Conservation (phyloP, 1,140 invertebrate genomes). For the Eciton burchellii region DNA sequence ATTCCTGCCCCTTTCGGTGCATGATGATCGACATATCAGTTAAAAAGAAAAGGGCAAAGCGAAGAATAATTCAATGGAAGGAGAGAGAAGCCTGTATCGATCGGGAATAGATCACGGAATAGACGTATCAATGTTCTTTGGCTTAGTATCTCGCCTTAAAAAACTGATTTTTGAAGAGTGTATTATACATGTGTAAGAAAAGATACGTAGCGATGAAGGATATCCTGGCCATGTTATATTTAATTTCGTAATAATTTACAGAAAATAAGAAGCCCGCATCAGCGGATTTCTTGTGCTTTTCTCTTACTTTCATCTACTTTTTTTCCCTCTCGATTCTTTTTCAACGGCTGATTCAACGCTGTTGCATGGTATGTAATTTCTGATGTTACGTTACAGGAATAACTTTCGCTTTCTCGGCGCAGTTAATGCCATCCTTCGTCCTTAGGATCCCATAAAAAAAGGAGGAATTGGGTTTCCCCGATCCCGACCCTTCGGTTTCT, state of each 20-base stretch:
- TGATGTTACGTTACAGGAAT: conserved; percentile 57
- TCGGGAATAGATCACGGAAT: conserved; percentile 19
- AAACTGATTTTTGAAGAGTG: not conserved
- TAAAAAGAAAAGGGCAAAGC: conserved; percentile 17
- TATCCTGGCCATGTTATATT: not conserved
- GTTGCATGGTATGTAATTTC: conserved; percentile 54
- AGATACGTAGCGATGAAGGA: not conserved
- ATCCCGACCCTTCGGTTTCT: conserved; percentile 13
- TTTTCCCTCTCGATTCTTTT: not conserved
- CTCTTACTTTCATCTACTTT: not conserved
- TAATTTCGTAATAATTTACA: not conserved
- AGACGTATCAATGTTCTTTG: not conserved
- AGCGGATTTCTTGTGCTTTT: too few species aligned
- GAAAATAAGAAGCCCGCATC: not conserved
- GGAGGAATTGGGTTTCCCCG: not conserved
- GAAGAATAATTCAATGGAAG: not conserved
- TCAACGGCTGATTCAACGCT: conserved; percentile 9
- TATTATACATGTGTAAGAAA: not conserved
- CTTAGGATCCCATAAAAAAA: conserved; percentile 41
- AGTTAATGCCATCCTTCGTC: conserved; percentile 61
- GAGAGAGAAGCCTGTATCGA: not conserved
- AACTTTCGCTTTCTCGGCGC: conserved; percentile 70
- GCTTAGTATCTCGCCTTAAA: conserved; percentile 13
- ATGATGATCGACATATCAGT: conserved; percentile 16
- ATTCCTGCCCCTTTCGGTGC: conserved; percentile 56